Percentiles rank a stretch among this genome's conserved stretches.
Evolutionary conservation across 2,113 vertebrate genomes (phyloP).

Genomic region (Furnarius figulus): DNA sequence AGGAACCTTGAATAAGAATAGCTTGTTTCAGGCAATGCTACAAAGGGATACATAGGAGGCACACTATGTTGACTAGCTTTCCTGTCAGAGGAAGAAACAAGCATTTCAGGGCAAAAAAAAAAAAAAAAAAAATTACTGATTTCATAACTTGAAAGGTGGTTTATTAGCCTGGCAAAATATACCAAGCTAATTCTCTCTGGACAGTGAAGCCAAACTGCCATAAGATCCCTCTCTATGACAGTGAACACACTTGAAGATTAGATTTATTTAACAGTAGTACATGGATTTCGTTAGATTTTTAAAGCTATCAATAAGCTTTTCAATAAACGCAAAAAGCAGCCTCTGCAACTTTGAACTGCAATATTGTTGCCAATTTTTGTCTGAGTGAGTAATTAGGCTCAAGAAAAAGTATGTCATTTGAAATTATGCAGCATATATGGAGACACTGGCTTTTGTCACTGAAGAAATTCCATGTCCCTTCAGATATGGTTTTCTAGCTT

Average conservation of each 20-base stretch:
- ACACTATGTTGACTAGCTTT: neutral
- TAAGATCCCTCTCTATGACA: neutral
- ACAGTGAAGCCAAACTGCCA: neutral
- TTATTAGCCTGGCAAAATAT: neutral
- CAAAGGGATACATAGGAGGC: neutral
- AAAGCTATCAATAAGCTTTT: neutral
- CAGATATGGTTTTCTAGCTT: neutral
- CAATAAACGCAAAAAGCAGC: neutral
- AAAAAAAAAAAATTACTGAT: neutral
- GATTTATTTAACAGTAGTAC: neutral
- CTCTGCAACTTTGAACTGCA: neutral
- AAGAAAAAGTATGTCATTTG: neutral
- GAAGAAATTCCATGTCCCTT: neutral
- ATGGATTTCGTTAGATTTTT: neutral
- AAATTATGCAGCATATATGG: neutral
- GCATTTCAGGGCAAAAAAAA: neutral
- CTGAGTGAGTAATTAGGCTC: neutral
- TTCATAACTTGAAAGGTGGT: neutral
- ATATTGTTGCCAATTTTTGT: neutral
- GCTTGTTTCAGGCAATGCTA: neutral
- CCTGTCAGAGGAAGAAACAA: neutral
- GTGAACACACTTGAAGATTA: neutral
- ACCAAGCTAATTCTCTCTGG: neutral
- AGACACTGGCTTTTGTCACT: neutral
- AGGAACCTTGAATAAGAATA: neutral